phyloP scores from a whole-genome alignment of 2,113 vertebrate species.

The Maccullochella peelii region DNA sequence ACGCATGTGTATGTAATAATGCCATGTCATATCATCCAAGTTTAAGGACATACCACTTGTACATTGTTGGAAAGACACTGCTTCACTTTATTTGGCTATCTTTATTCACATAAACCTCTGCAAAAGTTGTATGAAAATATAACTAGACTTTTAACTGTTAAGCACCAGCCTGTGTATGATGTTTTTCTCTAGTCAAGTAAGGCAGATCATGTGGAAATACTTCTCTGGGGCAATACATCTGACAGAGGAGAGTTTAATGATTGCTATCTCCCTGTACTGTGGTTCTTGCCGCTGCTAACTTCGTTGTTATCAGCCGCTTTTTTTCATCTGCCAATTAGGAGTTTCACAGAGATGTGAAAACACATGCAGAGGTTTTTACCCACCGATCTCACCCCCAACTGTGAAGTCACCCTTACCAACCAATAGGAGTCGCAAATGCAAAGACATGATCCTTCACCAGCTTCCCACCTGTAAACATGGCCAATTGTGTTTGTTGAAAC shows the following conservation, averaged over 20 bases:
- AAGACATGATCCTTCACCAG: background rate
- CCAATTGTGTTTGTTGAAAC: background rate
- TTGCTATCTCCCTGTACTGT: background rate
- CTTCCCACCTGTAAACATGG: background rate
- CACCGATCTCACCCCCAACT: background rate
- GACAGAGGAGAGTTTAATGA: background rate
- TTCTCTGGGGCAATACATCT: background rate
- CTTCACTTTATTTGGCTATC: background rate
- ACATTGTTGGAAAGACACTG: background rate
- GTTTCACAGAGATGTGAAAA: background rate
- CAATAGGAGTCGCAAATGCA: background rate
- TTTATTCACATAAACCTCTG: background rate
- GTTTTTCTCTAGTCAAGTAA: background rate
- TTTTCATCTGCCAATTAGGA: background rate
- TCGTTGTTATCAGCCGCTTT: background rate
- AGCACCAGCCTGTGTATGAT: background rate
- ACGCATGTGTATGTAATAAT: background rate
- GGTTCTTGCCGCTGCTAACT: background rate
- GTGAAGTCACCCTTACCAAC: background rate
- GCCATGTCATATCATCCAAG: background rate
- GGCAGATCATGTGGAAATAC: background rate
- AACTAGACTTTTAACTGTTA: background rate
- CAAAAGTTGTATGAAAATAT: background rate
- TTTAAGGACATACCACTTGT: background rate
- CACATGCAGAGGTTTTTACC: background rate